These are phyloP conservation scores for Syrmaticus mikado DNA, from an alignment of 2,113 vertebrate genomes.

Conservation along the genomic window DNA sequence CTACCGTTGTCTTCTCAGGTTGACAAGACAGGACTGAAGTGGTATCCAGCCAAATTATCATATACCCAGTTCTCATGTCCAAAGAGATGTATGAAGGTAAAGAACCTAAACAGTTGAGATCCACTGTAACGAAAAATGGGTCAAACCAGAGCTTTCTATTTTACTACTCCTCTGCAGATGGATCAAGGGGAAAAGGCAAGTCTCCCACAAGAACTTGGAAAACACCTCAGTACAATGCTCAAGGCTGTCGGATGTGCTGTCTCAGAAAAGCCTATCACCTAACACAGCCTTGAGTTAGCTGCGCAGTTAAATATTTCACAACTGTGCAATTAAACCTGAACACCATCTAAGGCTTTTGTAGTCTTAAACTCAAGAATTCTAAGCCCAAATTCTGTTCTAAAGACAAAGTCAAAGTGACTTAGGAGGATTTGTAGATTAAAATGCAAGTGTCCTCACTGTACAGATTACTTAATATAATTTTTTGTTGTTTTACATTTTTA, in stretches of 20 bases:
- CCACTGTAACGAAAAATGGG: not conserved
- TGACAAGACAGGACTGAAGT: not conserved
- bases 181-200: not conserved
- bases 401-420: not conserved
- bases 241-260: not conserved
- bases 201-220: not conserved
- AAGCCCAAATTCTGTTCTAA: not conserved
- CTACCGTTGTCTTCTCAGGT: not conserved
- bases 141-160: not conserved
- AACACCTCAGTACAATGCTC: not conserved
- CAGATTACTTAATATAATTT: not conserved
- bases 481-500: constrained; percentile 9
- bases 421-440: not conserved
- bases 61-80: not conserved
- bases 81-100: not conserved
- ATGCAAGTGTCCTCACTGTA: not conserved
- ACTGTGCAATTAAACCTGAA: not conserved
- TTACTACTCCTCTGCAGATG: not conserved
- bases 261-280: not conserved
- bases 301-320: not conserved
- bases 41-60: not conserved
- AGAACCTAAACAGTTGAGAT: not conserved
- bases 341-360: not conserved
- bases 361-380: not conserved
- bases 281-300: not conserved